A percentile compares a stretch with the other conserved stretches of the same genome.
Conservation (phyloP, 30 jellyfish, hydroid and myxozoan species). For the Rhopilema esculentum region DNA sequence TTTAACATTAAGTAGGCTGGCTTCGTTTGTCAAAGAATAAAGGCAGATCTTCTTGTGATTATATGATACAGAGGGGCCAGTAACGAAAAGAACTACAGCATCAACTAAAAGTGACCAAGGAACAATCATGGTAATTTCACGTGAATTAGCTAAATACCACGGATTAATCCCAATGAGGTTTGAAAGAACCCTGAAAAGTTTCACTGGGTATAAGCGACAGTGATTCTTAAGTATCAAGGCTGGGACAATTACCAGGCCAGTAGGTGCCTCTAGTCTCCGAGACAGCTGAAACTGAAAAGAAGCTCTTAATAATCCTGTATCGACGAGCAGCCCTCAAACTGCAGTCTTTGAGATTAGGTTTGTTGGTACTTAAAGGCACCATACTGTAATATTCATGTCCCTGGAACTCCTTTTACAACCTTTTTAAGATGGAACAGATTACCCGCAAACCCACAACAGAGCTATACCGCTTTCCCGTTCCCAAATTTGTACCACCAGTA, state of each 20-base stretch:
- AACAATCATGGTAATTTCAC: no score
- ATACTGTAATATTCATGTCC: background rate
- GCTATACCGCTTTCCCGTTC: slow-evolving; percentile 5
- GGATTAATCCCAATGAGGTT: no score
- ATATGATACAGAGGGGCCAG: no score
- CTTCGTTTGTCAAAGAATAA: no score
- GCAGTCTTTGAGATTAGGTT: background rate
- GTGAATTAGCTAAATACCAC: no score
- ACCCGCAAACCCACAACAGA: slow-evolving; percentile 10
- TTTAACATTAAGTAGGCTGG: no score
- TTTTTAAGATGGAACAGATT: slow-evolving; percentile 32
- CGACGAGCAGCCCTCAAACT: background rate
- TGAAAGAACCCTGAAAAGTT: no score
- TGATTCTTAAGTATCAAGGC: background rate
- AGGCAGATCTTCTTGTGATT: no score
- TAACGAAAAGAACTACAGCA: no score
- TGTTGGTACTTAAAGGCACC: background rate
- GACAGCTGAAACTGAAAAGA: background rate
- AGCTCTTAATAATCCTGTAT: background rate
- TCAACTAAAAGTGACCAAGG: no score
- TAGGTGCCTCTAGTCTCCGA: background rate
- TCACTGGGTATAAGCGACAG: no score
- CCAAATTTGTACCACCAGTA: background rate
- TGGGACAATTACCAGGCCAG: background rate
- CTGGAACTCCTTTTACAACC: slow-evolving; percentile 1